Conservation (phyloP, 2,888 invertebrate species). For the Metalampra italica region DNA sequence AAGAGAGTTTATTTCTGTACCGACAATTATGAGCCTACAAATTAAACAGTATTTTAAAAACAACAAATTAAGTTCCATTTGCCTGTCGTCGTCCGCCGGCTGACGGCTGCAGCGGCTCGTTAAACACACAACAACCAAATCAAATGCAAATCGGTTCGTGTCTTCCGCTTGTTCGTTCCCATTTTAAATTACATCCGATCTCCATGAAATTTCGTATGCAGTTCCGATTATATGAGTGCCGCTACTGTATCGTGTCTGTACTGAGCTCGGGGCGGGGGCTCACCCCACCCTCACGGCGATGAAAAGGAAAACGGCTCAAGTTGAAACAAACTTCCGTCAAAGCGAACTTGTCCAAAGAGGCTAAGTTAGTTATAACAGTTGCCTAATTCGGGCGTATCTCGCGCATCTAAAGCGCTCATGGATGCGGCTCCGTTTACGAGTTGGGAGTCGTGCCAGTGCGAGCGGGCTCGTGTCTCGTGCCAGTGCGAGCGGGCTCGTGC, state of each 20-base stretch:
- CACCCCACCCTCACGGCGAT: not conserved
- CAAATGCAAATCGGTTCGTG: too few species aligned
- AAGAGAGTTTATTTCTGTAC: too few species aligned
- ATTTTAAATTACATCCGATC: too few species aligned
- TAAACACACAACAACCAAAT: not conserved
- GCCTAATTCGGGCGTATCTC: constrained; percentile 25
- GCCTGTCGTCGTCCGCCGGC: too few species aligned
- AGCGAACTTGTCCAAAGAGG: constrained; percentile 24
- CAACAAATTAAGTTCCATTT: too few species aligned
- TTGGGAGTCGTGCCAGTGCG: not conserved
- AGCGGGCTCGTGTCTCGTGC: not conserved
- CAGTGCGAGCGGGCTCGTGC: not conserved
- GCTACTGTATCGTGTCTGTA: not conserved
- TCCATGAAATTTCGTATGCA: too few species aligned
- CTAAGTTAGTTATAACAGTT: constrained; percentile 24
- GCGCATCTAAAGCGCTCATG: constrained; percentile 24
- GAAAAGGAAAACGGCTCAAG: constrained; percentile 12
- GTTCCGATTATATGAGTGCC: not conserved
- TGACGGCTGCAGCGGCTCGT: not conserved
- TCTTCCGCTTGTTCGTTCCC: too few species aligned
- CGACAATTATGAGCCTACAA: too few species aligned
- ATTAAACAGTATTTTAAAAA: too few species aligned
- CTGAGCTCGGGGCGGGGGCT: not conserved
- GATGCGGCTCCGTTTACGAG: constrained; percentile 18
- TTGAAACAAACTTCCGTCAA: constrained; percentile 29